Evolutionary conservation across 2,888 invertebrate genomes (phyloP).

Genomic region (Arge pagana): DNA sequence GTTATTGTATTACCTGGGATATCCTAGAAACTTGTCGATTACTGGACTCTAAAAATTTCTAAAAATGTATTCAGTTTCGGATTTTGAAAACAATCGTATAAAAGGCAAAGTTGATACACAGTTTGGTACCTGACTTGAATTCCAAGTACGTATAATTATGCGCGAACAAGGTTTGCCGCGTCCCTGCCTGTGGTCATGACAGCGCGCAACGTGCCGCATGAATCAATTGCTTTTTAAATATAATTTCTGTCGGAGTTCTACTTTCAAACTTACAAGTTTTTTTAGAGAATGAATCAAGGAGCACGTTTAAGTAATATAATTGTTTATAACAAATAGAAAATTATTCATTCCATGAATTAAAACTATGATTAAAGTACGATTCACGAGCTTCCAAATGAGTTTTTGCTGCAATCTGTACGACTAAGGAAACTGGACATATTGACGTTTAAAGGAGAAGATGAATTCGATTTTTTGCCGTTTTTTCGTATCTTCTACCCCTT

Average conservation of each 20-base stretch:
- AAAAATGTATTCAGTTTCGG: too few relatives aligned
- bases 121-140: too few relatives aligned
- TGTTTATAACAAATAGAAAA: neutral
- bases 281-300: neutral
- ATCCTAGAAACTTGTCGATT: too few relatives aligned
- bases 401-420: neutral
- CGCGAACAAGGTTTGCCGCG: too few relatives aligned
- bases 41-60: too few relatives aligned
- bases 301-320: neutral
- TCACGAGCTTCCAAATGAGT: neutral
- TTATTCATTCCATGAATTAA: neutral
- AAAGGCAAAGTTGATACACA: too few relatives aligned
- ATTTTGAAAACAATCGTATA: too few relatives aligned
- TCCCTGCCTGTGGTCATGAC: too few relatives aligned
- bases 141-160: too few relatives aligned
- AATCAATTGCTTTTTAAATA: conserved; percentile 2
- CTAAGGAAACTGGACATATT: neutral
- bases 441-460: neutral
- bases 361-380: neutral
- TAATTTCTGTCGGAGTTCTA: neutral
- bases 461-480: neutral
- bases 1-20: too few relatives aligned
- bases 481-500: neutral
- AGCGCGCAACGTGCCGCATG: neutral
- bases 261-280: neutral